These are phyloP conservation scores for Lutraria lutraria DNA, from an alignment of 2,888 invertebrate genomes.

Conservation along the genomic window DNA sequence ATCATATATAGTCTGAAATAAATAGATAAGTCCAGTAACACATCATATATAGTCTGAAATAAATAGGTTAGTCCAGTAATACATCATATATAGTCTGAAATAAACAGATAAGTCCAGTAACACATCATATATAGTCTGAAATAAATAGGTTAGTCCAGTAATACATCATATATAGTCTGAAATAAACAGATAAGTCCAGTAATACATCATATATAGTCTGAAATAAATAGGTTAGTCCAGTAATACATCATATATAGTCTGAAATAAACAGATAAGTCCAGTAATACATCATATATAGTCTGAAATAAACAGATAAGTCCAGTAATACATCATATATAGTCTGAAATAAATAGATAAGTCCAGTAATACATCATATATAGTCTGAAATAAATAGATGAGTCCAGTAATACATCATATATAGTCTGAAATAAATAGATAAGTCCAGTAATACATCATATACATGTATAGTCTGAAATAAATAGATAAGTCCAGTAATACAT, in stretches of 20 bases:
- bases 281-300: not conserved
- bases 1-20: conserved; percentile 89
- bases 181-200: too few species aligned
- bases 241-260: conserved; percentile 91
- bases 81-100: conserved; percentile 88
- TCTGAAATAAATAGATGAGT: too few species aligned
- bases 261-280: conserved; percentile 35
- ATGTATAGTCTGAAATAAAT: too few species aligned
- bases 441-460: too few species aligned
- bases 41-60: not conserved
- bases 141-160: conserved; percentile 35
- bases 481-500: too few species aligned
- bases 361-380: too few species aligned
- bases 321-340: too few species aligned
- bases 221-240: conserved; percentile 96
- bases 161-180: not conserved
- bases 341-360: conserved; percentile 94
- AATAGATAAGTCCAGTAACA: conserved; percentile 29
- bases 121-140: conserved; percentile 90
- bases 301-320: too few species aligned
- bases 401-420: too few species aligned
- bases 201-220: conserved; percentile 81
- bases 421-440: too few species aligned
- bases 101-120: conserved; percentile 94
- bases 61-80: too few species aligned